Base-by-base conservation (phyloP, 1,140 invertebrate species). In the Ceratitis capitata region DNA sequence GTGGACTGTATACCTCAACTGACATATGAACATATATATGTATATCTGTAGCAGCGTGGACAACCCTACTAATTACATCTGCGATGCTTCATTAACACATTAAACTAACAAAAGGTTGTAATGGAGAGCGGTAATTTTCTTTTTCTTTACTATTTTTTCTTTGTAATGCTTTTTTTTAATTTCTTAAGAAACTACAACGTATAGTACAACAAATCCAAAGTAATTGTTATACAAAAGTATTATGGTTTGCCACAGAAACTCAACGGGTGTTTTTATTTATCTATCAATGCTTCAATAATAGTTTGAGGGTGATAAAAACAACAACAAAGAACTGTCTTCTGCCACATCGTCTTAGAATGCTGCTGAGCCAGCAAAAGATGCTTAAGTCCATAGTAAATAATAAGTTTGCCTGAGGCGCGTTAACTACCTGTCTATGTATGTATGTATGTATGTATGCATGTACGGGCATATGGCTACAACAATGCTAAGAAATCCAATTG, bases 41-140 rank as follows among this genome's bases (percentile, higher is more conserved):
- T n/a, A n/a, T n/a, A n/a, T n/a, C n/a, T n/a, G n/a, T n/a, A n/a
- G n/a, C n/a, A n/a, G n/a, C n/a, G n/a, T n/a, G n/a, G n/a, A 56
- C 51, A 56, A 0, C n/a, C n/a, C 32, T 7, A 78, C 69, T 45
- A 78, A 78, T 78, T 78, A 19, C 39, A 78, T 3, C 19, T 45
- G 39, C 23, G 39, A 45, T 78, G 69, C 39, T 78, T 78, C 69
- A 78, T 78, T 78, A 78, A 23, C 69, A 47, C 69, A 42, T 78
- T 78, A 78, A 78, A 42, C 39, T 45, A 78, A 78, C 69, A 78
- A 78, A 78, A 26, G 42, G 19, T 32, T 16, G 1, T n/a, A n/a
- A 56, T 14, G 26, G 10, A 3, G 69, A 78, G 69, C 39, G 69
- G 69, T 32, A 47, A 45, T 78, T 78, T 78, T 78, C 42, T 45